phyloP scores from a whole-genome alignment of 1,140 invertebrate species.

The Drosophila punjabiensis region DNA sequence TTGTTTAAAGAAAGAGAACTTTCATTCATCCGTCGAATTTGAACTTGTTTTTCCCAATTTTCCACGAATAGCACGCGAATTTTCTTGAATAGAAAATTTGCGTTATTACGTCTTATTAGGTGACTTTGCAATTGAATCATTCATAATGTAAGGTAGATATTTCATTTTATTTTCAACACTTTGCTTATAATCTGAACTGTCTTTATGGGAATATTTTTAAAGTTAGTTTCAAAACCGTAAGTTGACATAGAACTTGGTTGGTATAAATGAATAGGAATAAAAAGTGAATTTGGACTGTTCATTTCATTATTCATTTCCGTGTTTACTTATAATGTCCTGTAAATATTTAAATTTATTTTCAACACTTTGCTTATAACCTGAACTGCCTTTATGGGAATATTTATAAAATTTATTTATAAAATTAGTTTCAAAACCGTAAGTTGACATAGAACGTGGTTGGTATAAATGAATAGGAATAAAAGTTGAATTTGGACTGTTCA shows the following conservation, averaged over 20 bases:
- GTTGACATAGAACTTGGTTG: background rate
- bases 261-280: background rate
- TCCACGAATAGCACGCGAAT: background rate
- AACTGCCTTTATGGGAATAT: too few relatives aligned
- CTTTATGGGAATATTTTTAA: background rate
- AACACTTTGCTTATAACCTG: too few relatives aligned
- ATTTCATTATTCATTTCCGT: background rate
- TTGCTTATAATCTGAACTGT: background rate
- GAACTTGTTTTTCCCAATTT: constrained; percentile 33
- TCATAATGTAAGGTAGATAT: background rate
- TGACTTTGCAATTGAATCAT: background rate
- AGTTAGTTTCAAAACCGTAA: background rate
- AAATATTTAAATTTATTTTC: too few relatives aligned
- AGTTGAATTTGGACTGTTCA: background rate
- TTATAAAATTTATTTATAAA: too few relatives aligned
- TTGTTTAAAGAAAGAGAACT: constrained; percentile 39
- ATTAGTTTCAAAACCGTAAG: too few relatives aligned
- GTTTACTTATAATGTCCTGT: too few relatives aligned
- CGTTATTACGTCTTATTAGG: background rate
- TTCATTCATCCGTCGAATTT: constrained; percentile 45
- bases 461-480: background rate
- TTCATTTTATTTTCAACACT: background rate
- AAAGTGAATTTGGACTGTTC: background rate
- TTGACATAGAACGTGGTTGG: too few relatives aligned
- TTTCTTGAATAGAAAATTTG: background rate